These are phyloP conservation scores for Caenorhabditis uteleia DNA, from an alignment of 2,888 invertebrate genomes.

Conservation along the genomic window DNA sequence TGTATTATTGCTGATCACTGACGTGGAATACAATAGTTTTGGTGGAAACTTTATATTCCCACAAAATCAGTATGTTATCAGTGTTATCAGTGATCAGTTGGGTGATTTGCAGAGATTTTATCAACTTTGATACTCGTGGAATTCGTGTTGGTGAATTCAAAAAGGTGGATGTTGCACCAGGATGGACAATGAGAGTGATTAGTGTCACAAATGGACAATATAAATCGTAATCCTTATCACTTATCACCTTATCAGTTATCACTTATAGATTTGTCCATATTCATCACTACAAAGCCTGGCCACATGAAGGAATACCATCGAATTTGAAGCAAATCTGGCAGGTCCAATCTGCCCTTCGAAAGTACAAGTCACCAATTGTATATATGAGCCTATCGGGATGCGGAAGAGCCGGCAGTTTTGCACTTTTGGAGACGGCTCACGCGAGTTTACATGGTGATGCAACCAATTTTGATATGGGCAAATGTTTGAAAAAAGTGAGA, in stretches of 20 bases:
- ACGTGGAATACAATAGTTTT: constrained; percentile 34
- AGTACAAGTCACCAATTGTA: constrained; percentile 38
- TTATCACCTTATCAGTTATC: too few species aligned
- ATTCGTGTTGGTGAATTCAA: constrained; percentile 49
- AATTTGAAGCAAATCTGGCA: constrained; percentile 31
- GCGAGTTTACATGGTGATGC: constrained; percentile 4
- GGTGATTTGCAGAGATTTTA: too few species aligned
- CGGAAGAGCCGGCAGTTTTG: constrained; percentile 55
- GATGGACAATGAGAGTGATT: constrained; percentile 38
- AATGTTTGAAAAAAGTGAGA: constrained; percentile 26
- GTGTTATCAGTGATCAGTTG: too few species aligned
- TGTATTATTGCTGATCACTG: constrained; percentile 40
- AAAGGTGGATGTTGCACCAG: constrained; percentile 18
- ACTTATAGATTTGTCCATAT: constrained; percentile 42
- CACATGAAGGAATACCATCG: constrained; percentile 26
- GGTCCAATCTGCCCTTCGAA: constrained; percentile 36
- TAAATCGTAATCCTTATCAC: constrained; percentile 19
- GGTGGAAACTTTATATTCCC: too few species aligned
- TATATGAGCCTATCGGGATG: constrained; percentile 53
- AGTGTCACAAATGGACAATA: constrained; percentile 36
- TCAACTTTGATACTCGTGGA: constrained; percentile 31
- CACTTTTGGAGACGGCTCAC: constrained; percentile 35
- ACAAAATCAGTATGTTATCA: too few species aligned
- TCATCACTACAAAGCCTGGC: constrained; percentile 41
- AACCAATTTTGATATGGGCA: constrained; percentile 16